These are phyloP conservation scores for Trilocha varians DNA, from an alignment of 2,888 invertebrate species.

Conservation along the genomic window DNA sequence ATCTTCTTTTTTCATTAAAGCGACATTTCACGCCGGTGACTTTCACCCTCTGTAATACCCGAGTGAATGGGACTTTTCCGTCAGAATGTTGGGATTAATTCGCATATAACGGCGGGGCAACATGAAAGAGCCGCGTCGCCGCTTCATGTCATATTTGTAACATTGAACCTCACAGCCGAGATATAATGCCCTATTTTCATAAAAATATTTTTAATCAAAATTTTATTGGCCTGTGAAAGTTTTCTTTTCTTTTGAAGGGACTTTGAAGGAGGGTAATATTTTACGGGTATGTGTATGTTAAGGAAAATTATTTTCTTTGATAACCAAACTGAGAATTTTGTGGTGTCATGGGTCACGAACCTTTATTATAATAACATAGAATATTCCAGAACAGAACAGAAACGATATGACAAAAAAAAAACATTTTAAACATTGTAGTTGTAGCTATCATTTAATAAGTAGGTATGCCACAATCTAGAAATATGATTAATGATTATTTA, in stretches of 20 bases:
- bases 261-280: no score
- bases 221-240: not conserved
- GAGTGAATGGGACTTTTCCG: slow-evolving; percentile 2
- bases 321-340: no score
- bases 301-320: no score
- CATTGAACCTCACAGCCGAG: not conserved
- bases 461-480: no score
- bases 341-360: no score
- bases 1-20: slow-evolving; percentile 11
- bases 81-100: slow-evolving; percentile 4
- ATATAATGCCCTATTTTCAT: not conserved
- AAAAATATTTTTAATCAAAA: not conserved
- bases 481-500: no score
- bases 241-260: not conserved
- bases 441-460: no score
- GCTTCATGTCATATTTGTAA: not conserved
- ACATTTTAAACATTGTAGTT: no score
- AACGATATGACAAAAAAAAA: no score
- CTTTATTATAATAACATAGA: no score
- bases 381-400: no score
- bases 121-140: not conserved
- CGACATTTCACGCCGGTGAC: slow-evolving; percentile 4
- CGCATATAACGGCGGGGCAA: slow-evolving; percentile 1
- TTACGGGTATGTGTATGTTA: no score
- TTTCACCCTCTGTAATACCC: slow-evolving; percentile 1